Base-by-base conservation (phyloP, 2,797 vertebrate species). In the Hoplostethus mediterraneus region DNA sequence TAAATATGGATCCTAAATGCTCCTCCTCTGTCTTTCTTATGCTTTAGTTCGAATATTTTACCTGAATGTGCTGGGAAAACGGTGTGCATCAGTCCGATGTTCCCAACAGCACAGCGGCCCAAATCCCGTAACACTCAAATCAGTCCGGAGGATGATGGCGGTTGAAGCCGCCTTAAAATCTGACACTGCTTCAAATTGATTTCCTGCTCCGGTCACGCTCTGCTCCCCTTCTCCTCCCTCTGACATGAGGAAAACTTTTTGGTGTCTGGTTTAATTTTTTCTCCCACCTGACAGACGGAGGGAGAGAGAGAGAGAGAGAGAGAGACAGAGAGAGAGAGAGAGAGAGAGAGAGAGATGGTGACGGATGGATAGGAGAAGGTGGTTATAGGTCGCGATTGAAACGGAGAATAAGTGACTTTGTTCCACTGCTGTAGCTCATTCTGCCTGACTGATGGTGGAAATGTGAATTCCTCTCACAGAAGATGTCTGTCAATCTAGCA, bases 361-460 rank as follows among this genome's bases (percentile, higher is more conserved):
- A 36, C 2, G 28, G 28, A 28, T 28, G 3, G 28, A 28, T 28
- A 28, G 28, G 28, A 2, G 3, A 3, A 28, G 70, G 28, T 7
- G 53, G 49, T 30, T 21, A 79, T 74, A 84, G 81, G 81, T 79
- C 73, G 67, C 0, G 53, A n/a, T 21, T 30, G 38, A 67, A 66
- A 81, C 40, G 62, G 73, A 70, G 66, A 64, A 73, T 55, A 63
- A 71, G 76, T 79, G 45, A 68, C 55, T 73, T 68, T 25, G 51
- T 73, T 71, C 28, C 28, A 3, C 28, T 28, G 28, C 28, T 28
- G 28, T 2, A 28, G 28, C 28, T 28, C 28, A 28, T 28, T 28
- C 52, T 17, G 17, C 59, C 33, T n/a, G 60, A 71, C 47, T 69
- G 47, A 48, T 52, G 51, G 28, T 13, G 1, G 51, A 28, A 28